Evolutionary conservation across 2,113 vertebrate species (phyloP), one percentile per base, ranked within the genome.

Genomic region (Cyprinodon brontotheroides): DNA sequence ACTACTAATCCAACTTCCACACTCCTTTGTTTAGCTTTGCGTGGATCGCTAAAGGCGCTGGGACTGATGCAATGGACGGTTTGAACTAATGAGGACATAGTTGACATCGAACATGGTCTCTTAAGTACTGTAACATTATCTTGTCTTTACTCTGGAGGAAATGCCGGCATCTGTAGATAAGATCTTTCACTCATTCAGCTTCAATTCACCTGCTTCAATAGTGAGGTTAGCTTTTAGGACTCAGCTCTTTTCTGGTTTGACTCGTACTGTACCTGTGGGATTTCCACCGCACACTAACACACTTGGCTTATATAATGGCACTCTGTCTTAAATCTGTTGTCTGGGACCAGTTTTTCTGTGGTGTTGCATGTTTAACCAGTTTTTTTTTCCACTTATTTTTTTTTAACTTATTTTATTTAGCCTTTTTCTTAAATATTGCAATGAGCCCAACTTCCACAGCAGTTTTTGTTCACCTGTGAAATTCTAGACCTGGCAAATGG

Each of bases 51-150:
- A 39, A 50, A 47, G 82, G 62, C 83, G 74, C 82, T 78, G 72
- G 65, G 61, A 62, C 50, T 64, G 39, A 72, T n/a, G n/a, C 9
- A 75, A 78, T 53, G 79, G 61, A 68, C 67, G 37, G 22, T 41
- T 53, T 65, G 29, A 39, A 45, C 12, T 57, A 15, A 20, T 57
- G 50, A n/a, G 17, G 50, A 39, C 40, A 3, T 45, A 11, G 80
- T 60, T 60, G 13, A 77, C 64, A 20, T 59, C n/a, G 2, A 17
- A 70, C 17, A 14, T 50, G 15, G 3, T 67, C 72, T 85, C 72
- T 3, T 36, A 65, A 74, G 86, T 90, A 88, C 84, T 86, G 88
- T 82, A 87, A n/a, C 45, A 64, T 74, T 29, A 5, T 66, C 61
- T 47, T 37, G 37, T 39, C 64, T 4, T 75, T 36, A 48, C 70